Evolutionary conservation across 2,113 vertebrate species (phyloP).

Genomic region (Dipodomys stephensi): DNA sequence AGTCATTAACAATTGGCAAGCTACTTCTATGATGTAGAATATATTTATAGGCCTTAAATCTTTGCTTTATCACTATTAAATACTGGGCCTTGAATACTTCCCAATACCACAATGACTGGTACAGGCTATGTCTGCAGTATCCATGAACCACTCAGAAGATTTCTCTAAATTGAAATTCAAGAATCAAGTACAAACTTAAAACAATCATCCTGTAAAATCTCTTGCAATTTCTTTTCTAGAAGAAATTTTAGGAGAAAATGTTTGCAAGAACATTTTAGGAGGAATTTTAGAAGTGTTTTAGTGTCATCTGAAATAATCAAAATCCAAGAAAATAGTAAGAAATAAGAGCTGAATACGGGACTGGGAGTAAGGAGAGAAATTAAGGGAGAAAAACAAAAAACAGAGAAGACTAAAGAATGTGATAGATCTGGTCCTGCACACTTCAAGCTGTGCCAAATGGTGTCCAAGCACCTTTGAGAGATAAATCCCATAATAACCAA

Average conservation of each 20-base stretch:
- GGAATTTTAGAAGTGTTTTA: constrained; percentile 11
- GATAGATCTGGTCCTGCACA: not conserved
- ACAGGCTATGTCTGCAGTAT: not conserved
- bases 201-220: constrained; percentile 8
- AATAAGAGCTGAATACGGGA: not conserved
- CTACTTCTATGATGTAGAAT: not conserved
- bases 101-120: not conserved
- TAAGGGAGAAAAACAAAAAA: not conserved
- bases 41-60: constrained; percentile 19
- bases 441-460: constrained; percentile 37
- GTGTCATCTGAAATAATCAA: constrained; percentile 35
- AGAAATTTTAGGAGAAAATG: not conserved
- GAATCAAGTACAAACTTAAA: not conserved
- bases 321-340: not conserved
- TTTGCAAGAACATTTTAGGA: not conserved
- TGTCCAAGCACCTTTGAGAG: constrained; percentile 31
- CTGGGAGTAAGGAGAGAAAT: not conserved
- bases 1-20: not conserved
- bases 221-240: constrained; percentile 19
- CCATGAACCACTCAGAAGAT: not conserved
- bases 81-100: not conserved
- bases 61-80: constrained; percentile 47
- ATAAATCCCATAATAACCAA: constrained; percentile 19
- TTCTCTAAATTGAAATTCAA: constrained; percentile 5
- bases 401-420: not conserved